Evolutionary conservation across 2,113 vertebrate genomes (phyloP).

Genomic region (Corythaixoides concolor): DNA sequence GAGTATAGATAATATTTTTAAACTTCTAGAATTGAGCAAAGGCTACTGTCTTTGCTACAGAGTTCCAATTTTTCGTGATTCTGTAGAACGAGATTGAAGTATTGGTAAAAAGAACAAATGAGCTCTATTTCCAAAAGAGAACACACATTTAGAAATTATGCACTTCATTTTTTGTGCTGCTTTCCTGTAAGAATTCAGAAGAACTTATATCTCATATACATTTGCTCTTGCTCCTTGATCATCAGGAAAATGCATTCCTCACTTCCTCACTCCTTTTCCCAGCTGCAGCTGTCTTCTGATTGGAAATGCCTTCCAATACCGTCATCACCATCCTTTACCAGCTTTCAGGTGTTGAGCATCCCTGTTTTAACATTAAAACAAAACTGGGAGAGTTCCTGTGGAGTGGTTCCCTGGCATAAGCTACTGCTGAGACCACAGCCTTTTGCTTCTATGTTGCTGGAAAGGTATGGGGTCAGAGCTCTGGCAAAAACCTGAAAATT

Average conservation of each 20-base stretch:
- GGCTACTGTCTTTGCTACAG: not conserved
- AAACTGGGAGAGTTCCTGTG: not conserved
- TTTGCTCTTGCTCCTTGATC: not conserved
- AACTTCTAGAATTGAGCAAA: not conserved
- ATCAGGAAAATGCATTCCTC: not conserved
- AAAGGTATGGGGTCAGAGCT: not conserved
- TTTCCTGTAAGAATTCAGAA: not conserved
- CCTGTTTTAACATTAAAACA: not conserved
- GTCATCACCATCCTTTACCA: not conserved
- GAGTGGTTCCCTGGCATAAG: not conserved
- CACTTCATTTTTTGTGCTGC: not conserved
- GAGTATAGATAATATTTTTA: not conserved
- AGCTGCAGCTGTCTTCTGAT: not conserved
- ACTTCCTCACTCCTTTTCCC: not conserved
- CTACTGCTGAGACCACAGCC: not conserved
- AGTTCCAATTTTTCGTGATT: not conserved
- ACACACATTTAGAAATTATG: not conserved
- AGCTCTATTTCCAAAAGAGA: not conserved
- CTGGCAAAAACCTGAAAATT: not conserved
- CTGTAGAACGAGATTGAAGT: not conserved
- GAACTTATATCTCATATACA: not conserved
- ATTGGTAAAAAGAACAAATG: conserved; percentile 20
- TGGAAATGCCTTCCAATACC: not conserved
- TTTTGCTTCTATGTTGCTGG: not conserved
- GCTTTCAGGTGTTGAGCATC: not conserved